A percentile compares a stretch with the other conserved stretches of the same genome.
phyloP scores from a whole-genome alignment of 1,140 invertebrate genomes.

The Danaus melanippus region DNA sequence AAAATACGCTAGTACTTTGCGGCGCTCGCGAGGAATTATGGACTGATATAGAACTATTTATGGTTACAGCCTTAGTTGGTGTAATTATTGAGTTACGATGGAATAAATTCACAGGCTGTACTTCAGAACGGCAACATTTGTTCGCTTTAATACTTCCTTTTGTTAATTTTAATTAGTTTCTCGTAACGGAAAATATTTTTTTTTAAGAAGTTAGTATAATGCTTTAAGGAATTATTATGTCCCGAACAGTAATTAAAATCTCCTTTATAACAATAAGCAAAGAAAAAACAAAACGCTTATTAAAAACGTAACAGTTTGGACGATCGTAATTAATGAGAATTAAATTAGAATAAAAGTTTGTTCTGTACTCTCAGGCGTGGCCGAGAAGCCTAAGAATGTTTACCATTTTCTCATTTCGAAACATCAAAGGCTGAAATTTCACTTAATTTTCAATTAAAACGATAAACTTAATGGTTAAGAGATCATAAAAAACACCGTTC shows the following conservation, averaged over 20 bases:
- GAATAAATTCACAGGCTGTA: too few relatives aligned
- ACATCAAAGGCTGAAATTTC: conserved; percentile 35
- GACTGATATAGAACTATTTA: conserved; percentile 19
- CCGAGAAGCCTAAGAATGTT: conserved; percentile 25
- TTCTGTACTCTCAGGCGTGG: conserved; percentile 17
- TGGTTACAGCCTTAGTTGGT: neutral
- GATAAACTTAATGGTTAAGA: conserved; percentile 42
- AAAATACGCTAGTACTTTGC: conserved; percentile 19
- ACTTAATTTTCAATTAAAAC: conserved; percentile 54
- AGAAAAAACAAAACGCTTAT: conserved; percentile 9
- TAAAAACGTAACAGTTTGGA: conserved; percentile 16
- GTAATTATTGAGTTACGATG: too few relatives aligned
- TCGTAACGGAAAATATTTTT: too few relatives aligned
- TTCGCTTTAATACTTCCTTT: too few relatives aligned
- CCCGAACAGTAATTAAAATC: too few relatives aligned
- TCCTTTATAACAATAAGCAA: neutral
- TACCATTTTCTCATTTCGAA: conserved; percentile 27
- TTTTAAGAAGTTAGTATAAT: too few relatives aligned
- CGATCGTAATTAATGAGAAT: conserved; percentile 26
- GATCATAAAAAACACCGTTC: conserved; percentile 40
- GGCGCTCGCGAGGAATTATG: conserved; percentile 13
- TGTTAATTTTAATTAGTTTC: too few relatives aligned
- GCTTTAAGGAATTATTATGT: too few relatives aligned
- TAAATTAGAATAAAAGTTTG: conserved; percentile 21
- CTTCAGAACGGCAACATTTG: too few relatives aligned